A percentile compares a stretch with the other conserved stretches of the same genome.
Evolutionary conservation across 1,140 invertebrate genomes (phyloP).

Genomic region (Penaeus vannamei): DNA sequence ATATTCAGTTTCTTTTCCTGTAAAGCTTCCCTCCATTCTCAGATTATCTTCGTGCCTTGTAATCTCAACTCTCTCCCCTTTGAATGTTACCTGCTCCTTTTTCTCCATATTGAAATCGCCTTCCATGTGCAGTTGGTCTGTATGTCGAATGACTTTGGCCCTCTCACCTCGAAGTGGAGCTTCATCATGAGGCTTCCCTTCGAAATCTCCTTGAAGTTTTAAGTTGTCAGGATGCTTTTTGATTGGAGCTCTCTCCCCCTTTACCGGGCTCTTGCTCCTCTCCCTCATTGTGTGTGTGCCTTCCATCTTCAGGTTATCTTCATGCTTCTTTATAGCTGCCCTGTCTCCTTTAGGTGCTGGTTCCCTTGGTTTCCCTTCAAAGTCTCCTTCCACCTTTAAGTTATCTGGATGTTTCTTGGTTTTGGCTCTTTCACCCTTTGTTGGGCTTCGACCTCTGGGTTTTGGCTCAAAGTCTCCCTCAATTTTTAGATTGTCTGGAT

Average conservation of each 20-base stretch:
- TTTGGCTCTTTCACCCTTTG: conserved; percentile 65
- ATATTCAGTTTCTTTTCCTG: conserved; percentile 52
- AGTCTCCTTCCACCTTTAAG: conserved; percentile 75
- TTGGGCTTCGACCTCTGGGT: conserved; percentile 58
- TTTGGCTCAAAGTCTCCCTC: conserved; percentile 75
- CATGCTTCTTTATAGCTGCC: conserved; percentile 68
- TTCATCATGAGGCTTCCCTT: conserved; percentile 43
- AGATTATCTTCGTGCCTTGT: conserved; percentile 76
- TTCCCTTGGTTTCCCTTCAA: conserved; percentile 72
- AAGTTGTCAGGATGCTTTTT: conserved; percentile 62
- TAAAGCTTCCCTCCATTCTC: conserved; percentile 75
- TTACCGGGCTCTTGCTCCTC: background rate
- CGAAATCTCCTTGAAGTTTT: conserved; percentile 68
- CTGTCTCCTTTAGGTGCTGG: conserved; percentile 71
- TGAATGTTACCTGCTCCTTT: conserved; percentile 54
- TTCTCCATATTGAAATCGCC: conserved; percentile 75
- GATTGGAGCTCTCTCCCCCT: conserved; percentile 36
- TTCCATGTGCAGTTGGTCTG: conserved; percentile 77
- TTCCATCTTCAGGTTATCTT: conserved; percentile 72
- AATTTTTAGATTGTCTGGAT: conserved; percentile 73
- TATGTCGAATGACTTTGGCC: conserved; percentile 71
- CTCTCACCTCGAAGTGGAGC: conserved; percentile 56
- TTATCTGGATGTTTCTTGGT: conserved; percentile 72
- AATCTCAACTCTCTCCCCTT: conserved; percentile 73
- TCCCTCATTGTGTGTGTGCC: conserved; percentile 3